Evolutionary conservation across 2,888 invertebrate species (phyloP).

Genomic region (Nasonovia ribisnigri): DNA sequence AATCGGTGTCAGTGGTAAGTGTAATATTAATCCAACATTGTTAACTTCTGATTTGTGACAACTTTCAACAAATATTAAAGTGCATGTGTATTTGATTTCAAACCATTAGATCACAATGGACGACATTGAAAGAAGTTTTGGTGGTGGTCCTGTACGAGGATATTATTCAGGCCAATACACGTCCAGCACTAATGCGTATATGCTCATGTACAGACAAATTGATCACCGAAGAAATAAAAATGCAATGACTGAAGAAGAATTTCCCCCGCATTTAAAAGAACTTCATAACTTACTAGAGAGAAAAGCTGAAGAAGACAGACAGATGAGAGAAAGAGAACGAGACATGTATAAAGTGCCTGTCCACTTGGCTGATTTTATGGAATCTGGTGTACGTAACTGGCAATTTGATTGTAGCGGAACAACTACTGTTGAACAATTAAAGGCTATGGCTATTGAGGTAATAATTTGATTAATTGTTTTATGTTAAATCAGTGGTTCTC

Average conservation of each 20-base stretch:
- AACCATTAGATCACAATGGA: slow-evolving; percentile 79
- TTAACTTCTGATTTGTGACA: background rate
- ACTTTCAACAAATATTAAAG: background rate
- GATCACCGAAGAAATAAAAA: slow-evolving; percentile 76
- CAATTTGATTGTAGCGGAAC: slow-evolving; percentile 76
- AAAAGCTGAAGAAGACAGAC: slow-evolving; percentile 77
- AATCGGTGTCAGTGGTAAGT: slow-evolving; percentile 80
- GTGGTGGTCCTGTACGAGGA: slow-evolving; percentile 77
- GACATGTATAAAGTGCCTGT: slow-evolving; percentile 77
- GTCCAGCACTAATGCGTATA: slow-evolving; percentile 89
- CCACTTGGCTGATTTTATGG: slow-evolving; percentile 76
- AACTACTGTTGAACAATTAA: slow-evolving; percentile 75
- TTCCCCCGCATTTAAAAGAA: slow-evolving; percentile 81
- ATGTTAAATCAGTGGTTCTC: too few relatives aligned
- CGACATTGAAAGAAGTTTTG: slow-evolving; percentile 86
- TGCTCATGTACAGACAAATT: slow-evolving; percentile 89
- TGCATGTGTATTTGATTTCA: background rate
- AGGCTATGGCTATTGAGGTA: slow-evolving; percentile 75
- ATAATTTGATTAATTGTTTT: slow-evolving; percentile 53
- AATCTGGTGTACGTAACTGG: slow-evolving; percentile 73
- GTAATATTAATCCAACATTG: background rate
- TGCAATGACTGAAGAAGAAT: slow-evolving; percentile 78
- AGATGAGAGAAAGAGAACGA: slow-evolving; percentile 75
- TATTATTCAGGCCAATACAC: slow-evolving; percentile 83
- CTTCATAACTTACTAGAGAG: slow-evolving; percentile 77